Conservation (phyloP, 2,797 vertebrate species). For the Xenops minutus region DNA sequence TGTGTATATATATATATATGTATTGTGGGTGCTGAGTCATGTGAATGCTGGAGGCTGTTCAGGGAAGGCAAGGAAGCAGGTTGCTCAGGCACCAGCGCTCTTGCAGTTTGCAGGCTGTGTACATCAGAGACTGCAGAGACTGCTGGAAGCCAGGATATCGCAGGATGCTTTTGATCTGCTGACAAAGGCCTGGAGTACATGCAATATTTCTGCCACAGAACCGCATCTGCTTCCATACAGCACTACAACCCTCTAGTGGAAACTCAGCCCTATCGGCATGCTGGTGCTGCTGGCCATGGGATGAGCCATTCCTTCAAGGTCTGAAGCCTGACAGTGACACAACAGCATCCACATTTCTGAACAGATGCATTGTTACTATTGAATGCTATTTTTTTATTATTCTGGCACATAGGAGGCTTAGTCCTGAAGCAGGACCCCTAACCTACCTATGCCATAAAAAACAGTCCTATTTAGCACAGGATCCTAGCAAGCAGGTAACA, state of each 20-base stretch:
- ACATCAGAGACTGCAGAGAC: background rate
- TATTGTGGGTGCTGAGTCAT: background rate
- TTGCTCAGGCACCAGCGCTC: background rate
- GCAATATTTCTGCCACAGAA: background rate
- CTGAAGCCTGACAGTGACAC: background rate
- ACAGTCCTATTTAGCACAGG: background rate
- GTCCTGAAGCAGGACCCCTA: background rate
- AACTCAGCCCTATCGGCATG: fast-evolving
- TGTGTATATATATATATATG: fast-evolving
- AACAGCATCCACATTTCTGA: background rate
- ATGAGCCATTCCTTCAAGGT: fast-evolving
- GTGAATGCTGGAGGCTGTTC: background rate
- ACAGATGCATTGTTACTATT: background rate
- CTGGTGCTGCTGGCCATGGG: fast-evolving
- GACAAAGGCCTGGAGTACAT: slow-evolving; percentile 16
- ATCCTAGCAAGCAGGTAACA: background rate
- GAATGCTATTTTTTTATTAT: background rate
- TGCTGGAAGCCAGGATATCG: background rate
- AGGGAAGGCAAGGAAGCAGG: background rate
- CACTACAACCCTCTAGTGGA: slow-evolving; percentile 65
- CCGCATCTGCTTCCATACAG: background rate
- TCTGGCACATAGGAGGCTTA: background rate
- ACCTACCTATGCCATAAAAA: background rate
- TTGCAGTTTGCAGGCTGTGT: background rate
- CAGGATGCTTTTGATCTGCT: slow-evolving; percentile 46